These are phyloP conservation scores for Bombus balteatus DNA, from an alignment of 1,140 invertebrate genomes.

Conservation along the genomic window DNA sequence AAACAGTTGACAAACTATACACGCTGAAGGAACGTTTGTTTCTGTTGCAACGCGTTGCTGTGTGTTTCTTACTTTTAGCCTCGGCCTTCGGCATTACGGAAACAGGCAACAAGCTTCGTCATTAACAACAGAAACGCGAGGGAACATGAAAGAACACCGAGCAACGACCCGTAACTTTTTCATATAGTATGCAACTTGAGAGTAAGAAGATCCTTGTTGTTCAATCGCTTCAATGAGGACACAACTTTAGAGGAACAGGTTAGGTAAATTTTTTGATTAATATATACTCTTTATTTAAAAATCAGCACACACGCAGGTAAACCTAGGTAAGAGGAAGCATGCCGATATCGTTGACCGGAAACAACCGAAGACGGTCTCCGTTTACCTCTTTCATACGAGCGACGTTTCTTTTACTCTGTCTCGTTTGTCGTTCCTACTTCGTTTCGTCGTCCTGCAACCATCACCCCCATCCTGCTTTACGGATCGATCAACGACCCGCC, in stretches of 20 bases:
- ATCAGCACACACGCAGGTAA: slow-evolving; percentile 45
- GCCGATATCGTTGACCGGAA: neutral
- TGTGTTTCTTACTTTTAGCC: too few species aligned
- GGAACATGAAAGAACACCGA: too few species aligned
- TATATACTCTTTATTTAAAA: slow-evolving; percentile 57
- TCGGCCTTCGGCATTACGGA: too few species aligned
- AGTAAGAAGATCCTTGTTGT: neutral
- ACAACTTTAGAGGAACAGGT: slow-evolving; percentile 29
- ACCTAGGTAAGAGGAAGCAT: slow-evolving; percentile 31
- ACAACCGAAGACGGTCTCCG: neutral
- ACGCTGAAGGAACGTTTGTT: too few species aligned
- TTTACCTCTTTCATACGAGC: neutral
- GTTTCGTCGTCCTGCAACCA: neutral
- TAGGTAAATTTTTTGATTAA: slow-evolving; percentile 30
- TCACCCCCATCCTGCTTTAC: neutral
- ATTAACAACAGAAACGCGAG: too few species aligned
- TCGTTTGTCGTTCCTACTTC: neutral
- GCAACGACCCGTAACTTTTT: too few species aligned
- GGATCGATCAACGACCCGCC: slow-evolving; percentile 20
- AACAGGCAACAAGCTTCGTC: too few species aligned
- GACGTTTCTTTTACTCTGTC: neutral
- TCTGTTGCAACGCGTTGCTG: too few species aligned
- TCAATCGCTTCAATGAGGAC: neutral
- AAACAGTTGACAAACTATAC: too few species aligned
- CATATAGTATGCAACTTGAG: too few species aligned